Evolutionary conservation across 2,797 vertebrate genomes (phyloP), one percentile per base, ranked within the genome.

Genomic region (Notolepis coatsorum): DNA sequence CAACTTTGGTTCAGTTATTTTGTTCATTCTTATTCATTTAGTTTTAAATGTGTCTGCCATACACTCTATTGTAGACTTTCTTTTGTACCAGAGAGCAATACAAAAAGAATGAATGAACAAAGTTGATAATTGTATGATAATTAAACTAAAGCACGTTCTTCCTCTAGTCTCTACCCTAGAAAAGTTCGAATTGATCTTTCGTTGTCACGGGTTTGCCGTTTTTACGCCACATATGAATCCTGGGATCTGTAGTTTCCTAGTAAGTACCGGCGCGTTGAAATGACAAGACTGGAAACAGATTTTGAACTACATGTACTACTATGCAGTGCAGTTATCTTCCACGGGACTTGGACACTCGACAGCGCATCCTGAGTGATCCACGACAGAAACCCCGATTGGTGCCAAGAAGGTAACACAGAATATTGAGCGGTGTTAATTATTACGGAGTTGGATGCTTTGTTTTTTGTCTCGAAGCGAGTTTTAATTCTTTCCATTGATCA

Each of bases 201-300:
- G 13, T 24, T 45, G 73, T 91, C 86, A 91, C 69, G 72, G 65
- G 81, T 59, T 65, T 79, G 24, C 68, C 56, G 56, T 75, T 79
- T 75, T 79, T 41, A 54, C 45, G 24, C 68, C 33, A 28, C n/a
- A 1, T 3, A 0, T 1, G 46, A 41, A 4, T 24, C 8, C 1
- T 73, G 88, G 89, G 71, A 82, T 0, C 39, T 93, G 92, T 89
- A 82, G 88, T 93, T 78, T 41, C 39, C 8, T 0, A 0, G 0
- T 0, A 5, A 0, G 0, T 1, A n/a, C 0, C 0, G 7, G 8
- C 2, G 0, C 0, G 24, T 33, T 31, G 2, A 8, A 0, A 5
- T 10, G 33, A 18, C 2, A 5, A 12, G 15, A 12, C 13, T 42
- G 0, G 0, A 12, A 23, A 17, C 6, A 0, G 2, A 1, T n/a